Evolutionary conservation across 37 sponge, comb jelly and placozoan genomes (phyloP), one percentile per base, ranked within the genome.

Genomic region (Theonella swinhoei): DNA sequence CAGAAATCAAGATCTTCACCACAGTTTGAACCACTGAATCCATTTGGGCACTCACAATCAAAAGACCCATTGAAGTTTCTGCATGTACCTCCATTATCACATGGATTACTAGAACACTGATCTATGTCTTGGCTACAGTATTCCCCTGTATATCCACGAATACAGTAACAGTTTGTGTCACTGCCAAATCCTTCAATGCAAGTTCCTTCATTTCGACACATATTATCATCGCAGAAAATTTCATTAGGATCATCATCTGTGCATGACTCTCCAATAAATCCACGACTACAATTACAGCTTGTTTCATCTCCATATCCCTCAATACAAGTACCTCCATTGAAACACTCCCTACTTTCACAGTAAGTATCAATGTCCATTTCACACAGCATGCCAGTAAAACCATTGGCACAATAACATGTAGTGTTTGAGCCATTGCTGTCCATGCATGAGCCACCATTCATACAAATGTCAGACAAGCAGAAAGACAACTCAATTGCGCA

Each of bases 381-480:
- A 60, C 92, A 92, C 47, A 83, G 43, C 9, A 4, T 68, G 20
- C 87, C 87, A 32, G 76, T 85, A 35, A 32, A 90, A 24, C 68
- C 81, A 26, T 60, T 22, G 59, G 64, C 28, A 80, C 90, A 90
- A 20, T 28, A 25, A 70, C 90, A 90, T 63, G 35, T 9, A 36
- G 34, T 61, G 64, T 25, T 34, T n/a, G 68, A 40, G 32, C 92
- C 92, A 78, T 31, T 7, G 3, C 78, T 70, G 19, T 84, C 84
- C 4, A 22, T 42, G 38, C 92, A 92, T 1, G 81, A 84, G 28
- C 88, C 88, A 37, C 85, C 92, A 76, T 92, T 92, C 20, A 24
- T 30, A 69, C 92, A 92, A 30, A 74, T 33, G 39, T n/a, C 37
- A 41, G 41, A 17, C 5, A 28, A 8, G 40, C 88, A 88, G 60